Evolutionary conservation across 2,797 vertebrate species (phyloP), one percentile per base, ranked within the genome.

Genomic region (Naso thynnoides): DNA sequence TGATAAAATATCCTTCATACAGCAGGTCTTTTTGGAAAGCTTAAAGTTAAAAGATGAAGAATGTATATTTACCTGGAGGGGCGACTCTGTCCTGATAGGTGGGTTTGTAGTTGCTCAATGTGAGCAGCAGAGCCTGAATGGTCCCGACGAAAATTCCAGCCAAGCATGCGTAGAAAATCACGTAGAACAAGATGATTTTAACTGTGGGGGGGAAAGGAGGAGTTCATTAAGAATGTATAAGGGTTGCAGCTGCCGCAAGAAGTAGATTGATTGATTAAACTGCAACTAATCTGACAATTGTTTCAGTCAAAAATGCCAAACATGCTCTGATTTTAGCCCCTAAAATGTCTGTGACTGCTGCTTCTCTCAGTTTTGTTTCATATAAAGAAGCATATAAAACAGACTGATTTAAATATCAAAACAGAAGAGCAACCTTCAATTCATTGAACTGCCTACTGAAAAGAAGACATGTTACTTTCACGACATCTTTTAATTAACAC

Each of bases 81-180:
- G 97, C 98, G 54, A 99, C 96, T 76, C 98, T 94, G 94, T 99
- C 98, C 94, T 99, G 98, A 87, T 99, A 98, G 62, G 96, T 99
- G 85, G 98, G 98, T 84, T 96, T 96, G 90, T 95, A 96, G 72
- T 95, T 94, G 45, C 95, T 96, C 86, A 99, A 81, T 5, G 98
- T 99, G 33, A 99, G 93, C 88, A 99, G 93, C 95, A 99, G 85
- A 16, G 97, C 98, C 85, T 99, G 97, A 89, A 99, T 99, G 94
- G 98, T 99, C 84, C 98, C 98, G 4, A 98, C 94, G 89, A 99
- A 99, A 88, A 99, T 99, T 60, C 97, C 98, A 67, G 98, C 98
- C 95, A 99, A 94, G 93, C 97, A 99, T 60, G 97, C 97, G 0
- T 99, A 99, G 93, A 99, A 99, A 70, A 99, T 96, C 79, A 98